Evolutionary conservation across 2,797 vertebrate species (phyloP), one percentile per base, ranked within the genome.

Genomic region (Schizopygopsis pylzovi): DNA sequence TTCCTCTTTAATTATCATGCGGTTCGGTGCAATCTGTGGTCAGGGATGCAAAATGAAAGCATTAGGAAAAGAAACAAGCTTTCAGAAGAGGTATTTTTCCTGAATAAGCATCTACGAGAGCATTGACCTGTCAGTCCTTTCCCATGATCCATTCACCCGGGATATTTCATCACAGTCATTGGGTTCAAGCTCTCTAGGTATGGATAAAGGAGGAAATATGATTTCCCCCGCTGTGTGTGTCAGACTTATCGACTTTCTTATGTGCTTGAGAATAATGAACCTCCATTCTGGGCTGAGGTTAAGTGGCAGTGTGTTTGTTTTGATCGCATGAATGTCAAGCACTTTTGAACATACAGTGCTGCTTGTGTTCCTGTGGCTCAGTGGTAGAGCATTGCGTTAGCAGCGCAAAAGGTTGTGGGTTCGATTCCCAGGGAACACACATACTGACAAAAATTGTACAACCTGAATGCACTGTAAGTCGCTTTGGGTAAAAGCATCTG

Each of bases 281-380:
- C n/a, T 73, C 79, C 80, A 71, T 83, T 85, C 80, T 22, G 16
- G 33, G 33, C 33, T 78, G 71, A 61, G 67, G 83, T 28, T 87
- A 73, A 89, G 65, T 84, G 86, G 70, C 81, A 78, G 70, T 37
- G n/a, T 59, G 77, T 81, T 82, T 73, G 67, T 86, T 85, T 72
- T 72, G 15, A 16, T 77, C 12, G 16, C 28, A 70, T 81, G 83
- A 87, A 83, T 82, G 79, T 82, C 67, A 83, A 82, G 68, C 73
- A 43, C 84, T 68, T 85, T 79, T 85, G 7, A 5, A 37, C 43
- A 70, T 45, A 47, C 39, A 41, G 39, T 41, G 33, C 33, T 33
- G 33, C 33, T 33, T 33, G 28, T 33, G 28, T 33, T 33, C 28
- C 28, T 33, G 28, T 33, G 28, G 28, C 28, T 33, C 28, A 33